Percentiles rank a stretch among this genome's conserved stretches.
These are phyloP conservation scores for Proisotoma minuta DNA, from an alignment of 2,888 invertebrate genomes.

Conservation along the genomic window DNA sequence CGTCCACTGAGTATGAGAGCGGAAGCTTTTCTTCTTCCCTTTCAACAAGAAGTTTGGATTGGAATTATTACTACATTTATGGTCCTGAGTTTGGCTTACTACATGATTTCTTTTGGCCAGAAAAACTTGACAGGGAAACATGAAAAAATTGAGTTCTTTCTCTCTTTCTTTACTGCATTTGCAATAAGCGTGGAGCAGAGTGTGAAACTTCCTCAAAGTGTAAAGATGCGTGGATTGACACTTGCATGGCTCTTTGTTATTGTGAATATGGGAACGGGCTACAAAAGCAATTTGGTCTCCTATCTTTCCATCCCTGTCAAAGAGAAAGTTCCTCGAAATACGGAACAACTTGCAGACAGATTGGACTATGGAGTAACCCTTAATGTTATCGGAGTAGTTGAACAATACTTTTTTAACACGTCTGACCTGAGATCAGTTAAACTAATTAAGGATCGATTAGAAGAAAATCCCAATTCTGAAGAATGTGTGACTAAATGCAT, in stretches of 20 bases:
- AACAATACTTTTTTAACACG: not conserved
- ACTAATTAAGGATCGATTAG: not conserved
- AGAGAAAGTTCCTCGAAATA: not conserved
- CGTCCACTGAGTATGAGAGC: not conserved
- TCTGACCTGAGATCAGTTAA: not conserved
- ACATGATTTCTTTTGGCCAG: not conserved
- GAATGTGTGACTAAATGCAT: not conserved
- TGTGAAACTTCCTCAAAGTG: not conserved
- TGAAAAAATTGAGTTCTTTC: not conserved
- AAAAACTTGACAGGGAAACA: not conserved
- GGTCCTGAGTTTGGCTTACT: not conserved
- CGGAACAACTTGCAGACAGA: not conserved
- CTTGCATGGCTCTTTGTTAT: not conserved
- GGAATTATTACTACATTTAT: not conserved
- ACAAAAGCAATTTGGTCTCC: not conserved
- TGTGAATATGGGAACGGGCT: conserved; percentile 6
- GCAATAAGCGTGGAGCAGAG: not conserved
- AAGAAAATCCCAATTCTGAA: not conserved
- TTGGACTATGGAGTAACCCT: not conserved
- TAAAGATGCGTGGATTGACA: not conserved
- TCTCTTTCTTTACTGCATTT: not conserved
- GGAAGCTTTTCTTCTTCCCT: not conserved
- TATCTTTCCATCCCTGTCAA: conserved; percentile 20
- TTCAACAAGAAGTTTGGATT: not conserved
- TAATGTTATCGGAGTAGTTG: not conserved